Evolutionary conservation across 2,888 invertebrate genomes (phyloP).

Genomic region (Eulithis testata): DNA sequence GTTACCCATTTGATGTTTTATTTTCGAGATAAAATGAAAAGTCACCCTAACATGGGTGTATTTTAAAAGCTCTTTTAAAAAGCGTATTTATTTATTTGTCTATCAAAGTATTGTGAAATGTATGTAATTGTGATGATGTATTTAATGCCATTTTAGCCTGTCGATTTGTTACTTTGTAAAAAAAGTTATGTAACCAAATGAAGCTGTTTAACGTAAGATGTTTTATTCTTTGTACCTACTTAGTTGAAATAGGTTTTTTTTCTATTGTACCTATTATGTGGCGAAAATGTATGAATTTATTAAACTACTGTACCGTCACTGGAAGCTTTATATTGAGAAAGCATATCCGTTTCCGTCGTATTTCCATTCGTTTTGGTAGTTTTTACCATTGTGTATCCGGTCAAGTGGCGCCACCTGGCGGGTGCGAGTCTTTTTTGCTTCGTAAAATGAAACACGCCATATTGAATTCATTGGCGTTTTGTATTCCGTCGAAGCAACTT

Average conservation of each 20-base stretch:
- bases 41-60: conserved; percentile 25
- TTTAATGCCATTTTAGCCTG: conserved; percentile 81
- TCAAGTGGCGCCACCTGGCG: too few species aligned
- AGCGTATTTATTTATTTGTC: conserved; percentile 64
- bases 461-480: too few species aligned
- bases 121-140: conserved; percentile 74
- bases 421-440: too few species aligned
- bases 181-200: conserved; percentile 81
- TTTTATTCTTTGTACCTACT: conserved; percentile 70
- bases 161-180: conserved; percentile 72
- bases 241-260: conserved; percentile 72
- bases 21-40: conserved; percentile 25
- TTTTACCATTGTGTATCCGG: too few species aligned
- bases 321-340: too few species aligned
- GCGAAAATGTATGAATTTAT: conserved; percentile 80
- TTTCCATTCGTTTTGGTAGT: too few species aligned
- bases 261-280: conserved; percentile 73
- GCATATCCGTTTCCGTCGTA: too few species aligned
- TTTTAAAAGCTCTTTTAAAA: conserved; percentile 38
- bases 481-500: too few species aligned
- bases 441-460: too few species aligned
- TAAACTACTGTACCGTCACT: too few species aligned
- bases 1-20: conserved; percentile 30
- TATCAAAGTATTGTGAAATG: conserved; percentile 61
- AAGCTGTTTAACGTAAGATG: conserved; percentile 78